These are phyloP conservation scores for Mastomys natalensis DNA, from an alignment of 2,113 vertebrate genomes.

Conservation along the genomic window DNA sequence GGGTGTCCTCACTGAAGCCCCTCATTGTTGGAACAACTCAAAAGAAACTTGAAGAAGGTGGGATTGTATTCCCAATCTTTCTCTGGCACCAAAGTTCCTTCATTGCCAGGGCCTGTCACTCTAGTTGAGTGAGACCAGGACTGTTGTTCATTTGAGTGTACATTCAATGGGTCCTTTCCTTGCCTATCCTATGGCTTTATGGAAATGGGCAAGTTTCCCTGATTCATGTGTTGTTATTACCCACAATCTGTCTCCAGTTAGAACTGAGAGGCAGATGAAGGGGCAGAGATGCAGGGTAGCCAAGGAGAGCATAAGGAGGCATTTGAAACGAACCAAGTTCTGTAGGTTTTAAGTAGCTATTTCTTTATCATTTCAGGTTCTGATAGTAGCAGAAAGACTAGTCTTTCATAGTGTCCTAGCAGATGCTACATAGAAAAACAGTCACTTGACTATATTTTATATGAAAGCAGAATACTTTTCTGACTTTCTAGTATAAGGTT, in stretches of 20 bases:
- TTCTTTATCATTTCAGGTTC: neutral
- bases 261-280: neutral
- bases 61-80: neutral
- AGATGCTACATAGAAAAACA: neutral
- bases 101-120: neutral
- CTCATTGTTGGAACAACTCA: neutral
- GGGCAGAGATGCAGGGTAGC: neutral
- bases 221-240: neutral
- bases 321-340: rapidly evolving
- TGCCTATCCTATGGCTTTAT: neutral
- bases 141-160: neutral
- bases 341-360: neutral
- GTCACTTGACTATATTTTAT: neutral
- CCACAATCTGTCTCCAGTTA: neutral
- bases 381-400: neutral
- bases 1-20: neutral
- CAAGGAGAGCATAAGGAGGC: rapidly evolving
- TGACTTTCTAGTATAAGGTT: neutral
- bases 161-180: neutral
- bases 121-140: neutral
- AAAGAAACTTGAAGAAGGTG: neutral
- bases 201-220: neutral
- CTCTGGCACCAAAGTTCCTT: neutral
- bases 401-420: neutral
- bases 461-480: neutral